A percentile compares a stretch with the other conserved stretches of the same genome.
These are phyloP conservation scores for Dysdera silvatica DNA, from an alignment of 1,140 invertebrate species.

Conservation along the genomic window DNA sequence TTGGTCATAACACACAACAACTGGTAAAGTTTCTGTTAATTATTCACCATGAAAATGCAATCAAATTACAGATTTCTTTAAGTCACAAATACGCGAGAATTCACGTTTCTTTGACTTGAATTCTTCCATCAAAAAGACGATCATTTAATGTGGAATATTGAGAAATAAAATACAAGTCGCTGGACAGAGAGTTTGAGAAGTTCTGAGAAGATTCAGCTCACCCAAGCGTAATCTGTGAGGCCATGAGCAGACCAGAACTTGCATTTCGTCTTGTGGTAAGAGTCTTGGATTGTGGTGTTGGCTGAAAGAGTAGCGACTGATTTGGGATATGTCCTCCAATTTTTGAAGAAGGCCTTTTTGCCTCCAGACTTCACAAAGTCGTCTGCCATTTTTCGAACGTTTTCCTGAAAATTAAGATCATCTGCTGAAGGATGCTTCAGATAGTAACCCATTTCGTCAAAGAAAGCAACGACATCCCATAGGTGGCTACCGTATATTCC, in stretches of 20 bases:
- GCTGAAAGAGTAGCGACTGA: slow-evolving; percentile 1
- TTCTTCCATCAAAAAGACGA: no score
- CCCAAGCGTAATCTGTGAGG: slow-evolving; percentile 19
- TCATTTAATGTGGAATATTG: no score
- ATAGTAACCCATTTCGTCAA: slow-evolving; percentile 23
- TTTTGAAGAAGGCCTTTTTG: not conserved
- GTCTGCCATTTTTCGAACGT: slow-evolving; percentile 15
- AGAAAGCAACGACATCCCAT: slow-evolving; percentile 30
- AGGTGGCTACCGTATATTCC: slow-evolving; percentile 28
- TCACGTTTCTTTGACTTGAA: no score
- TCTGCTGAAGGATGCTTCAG: slow-evolving; percentile 17
- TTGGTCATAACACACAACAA: no score
- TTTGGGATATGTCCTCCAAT: slow-evolving; percentile 20
- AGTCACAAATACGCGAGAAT: no score
- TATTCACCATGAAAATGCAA: no score
- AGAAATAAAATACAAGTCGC: no score
- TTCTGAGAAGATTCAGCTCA: no score
- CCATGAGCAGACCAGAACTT: slow-evolving; percentile 27
- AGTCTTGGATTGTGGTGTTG: slow-evolving; percentile 6
- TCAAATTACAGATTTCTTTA: no score
- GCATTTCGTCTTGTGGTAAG: slow-evolving; percentile 21
- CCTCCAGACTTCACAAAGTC: slow-evolving; percentile 24
- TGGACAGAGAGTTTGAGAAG: no score
- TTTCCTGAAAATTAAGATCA: slow-evolving; percentile 18
- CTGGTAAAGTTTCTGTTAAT: no score